Percentiles rank a stretch among this genome's conserved stretches.
These are phyloP conservation scores for Drosophila azteca DNA, from an alignment of 1,140 invertebrate genomes.

Conservation along the genomic window DNA sequence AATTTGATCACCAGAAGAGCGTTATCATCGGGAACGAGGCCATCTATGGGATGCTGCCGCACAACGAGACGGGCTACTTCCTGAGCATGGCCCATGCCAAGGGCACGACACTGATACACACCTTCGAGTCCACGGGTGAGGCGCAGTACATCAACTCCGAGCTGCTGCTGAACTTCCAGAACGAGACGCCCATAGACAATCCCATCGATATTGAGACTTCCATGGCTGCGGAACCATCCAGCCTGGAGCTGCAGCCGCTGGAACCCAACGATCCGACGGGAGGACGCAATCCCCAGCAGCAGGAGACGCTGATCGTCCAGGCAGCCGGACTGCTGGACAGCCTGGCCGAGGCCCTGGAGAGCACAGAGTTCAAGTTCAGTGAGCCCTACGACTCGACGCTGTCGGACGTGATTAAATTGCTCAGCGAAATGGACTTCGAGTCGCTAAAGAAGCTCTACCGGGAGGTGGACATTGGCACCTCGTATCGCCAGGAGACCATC, in stretches of 20 bases:
- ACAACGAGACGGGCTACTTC: conserved; percentile 78
- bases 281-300: conserved; percentile 73
- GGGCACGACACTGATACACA: conserved; percentile 78
- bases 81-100: conserved; percentile 78
- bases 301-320: conserved; percentile 65
- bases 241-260: conserved; percentile 59
- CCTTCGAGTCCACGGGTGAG: conserved; percentile 82
- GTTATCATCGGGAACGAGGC: conserved; percentile 83
- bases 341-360: conserved; percentile 83
- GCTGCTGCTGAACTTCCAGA: conserved; percentile 71
- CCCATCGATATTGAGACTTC: conserved; percentile 73
- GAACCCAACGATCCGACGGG: conserved; percentile 74
- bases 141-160: conserved; percentile 81
- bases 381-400: conserved; percentile 84
- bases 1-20: conserved; percentile 81
- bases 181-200: conserved; percentile 74
- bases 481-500: conserved; percentile 87
- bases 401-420: conserved; percentile 84
- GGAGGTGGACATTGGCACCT: conserved; percentile 86
- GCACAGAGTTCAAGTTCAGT: conserved; percentile 82
- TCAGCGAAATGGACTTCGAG: conserved; percentile 85
- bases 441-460: conserved; percentile 85
- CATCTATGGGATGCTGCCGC: conserved; percentile 74
- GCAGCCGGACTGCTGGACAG: conserved; percentile 72
- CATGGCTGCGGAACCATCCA: conserved; percentile 60